Evolutionary conservation across 1,140 invertebrate genomes (phyloP).

Genomic region (Lordiphosa collinella): DNA sequence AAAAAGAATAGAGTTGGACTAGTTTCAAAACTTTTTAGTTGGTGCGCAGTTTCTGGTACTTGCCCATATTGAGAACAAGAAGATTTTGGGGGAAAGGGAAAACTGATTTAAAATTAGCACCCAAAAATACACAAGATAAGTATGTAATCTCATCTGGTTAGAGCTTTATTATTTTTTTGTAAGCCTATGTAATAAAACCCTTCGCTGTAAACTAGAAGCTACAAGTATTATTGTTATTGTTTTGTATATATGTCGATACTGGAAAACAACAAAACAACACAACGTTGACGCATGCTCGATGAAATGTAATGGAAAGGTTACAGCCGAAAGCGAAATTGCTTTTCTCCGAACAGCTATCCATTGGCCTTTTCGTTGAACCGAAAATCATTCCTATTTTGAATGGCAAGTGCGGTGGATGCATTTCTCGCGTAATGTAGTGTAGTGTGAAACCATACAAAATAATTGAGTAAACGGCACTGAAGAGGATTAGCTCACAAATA

Average conservation of each 20-base stretch:
- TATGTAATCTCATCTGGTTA: no score
- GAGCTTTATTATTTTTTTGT: no score
- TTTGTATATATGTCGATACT: conserved; percentile 1
- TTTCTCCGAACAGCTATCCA: conserved; percentile 11
- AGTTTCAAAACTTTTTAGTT: no score
- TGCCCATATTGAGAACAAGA: no score
- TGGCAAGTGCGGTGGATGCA: conserved; percentile 21
- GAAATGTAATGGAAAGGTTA: conserved; percentile 27
- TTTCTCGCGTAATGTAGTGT: conserved; percentile 8
- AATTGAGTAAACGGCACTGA: conserved; percentile 4
- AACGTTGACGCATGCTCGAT: conserved; percentile 47
- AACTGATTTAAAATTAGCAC: no score
- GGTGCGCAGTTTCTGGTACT: no score
- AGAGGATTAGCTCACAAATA: neutral
- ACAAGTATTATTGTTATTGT: neutral
- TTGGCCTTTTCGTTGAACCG: conserved; percentile 3
- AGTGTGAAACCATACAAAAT: conserved; percentile 30
- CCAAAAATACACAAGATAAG: no score
- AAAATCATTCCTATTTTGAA: conserved; percentile 24
- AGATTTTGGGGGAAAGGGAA: no score
- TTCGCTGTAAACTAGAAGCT: no score
- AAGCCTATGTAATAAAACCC: no score
- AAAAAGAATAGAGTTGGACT: no score
- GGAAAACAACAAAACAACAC: conserved; percentile 6
- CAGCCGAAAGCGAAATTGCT: conserved; percentile 13